phyloP scores from a whole-genome alignment of 2,113 vertebrate species.

The Pangasianodon hypophthalmus region DNA sequence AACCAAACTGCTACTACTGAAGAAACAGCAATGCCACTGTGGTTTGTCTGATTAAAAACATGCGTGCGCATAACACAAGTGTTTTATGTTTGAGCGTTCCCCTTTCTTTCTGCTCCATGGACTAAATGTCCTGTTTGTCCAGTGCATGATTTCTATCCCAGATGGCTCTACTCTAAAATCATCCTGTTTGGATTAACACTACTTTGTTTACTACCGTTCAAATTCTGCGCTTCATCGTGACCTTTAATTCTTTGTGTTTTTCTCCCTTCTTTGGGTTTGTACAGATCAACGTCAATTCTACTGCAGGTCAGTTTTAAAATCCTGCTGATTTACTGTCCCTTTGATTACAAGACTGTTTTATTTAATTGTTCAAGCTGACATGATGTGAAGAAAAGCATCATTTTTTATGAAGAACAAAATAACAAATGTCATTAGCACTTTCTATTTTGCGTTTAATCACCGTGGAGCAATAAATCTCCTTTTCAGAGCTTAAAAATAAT shows the following conservation, averaged over 20 bases:
- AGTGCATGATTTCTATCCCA: slow-evolving; percentile 28
- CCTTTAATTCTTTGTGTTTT: slow-evolving; percentile 25
- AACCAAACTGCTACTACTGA: slow-evolving; percentile 10
- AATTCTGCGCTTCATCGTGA: slow-evolving; percentile 21
- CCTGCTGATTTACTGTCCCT: neutral
- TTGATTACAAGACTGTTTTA: neutral
- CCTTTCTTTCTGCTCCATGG: neutral
- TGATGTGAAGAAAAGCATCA: neutral
- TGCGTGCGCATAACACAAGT: slow-evolving; percentile 26
- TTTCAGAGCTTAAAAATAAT: neutral
- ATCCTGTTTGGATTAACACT: slow-evolving; percentile 36
- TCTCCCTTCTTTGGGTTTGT: neutral
- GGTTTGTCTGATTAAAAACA: slow-evolving; percentile 27
- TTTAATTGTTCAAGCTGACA: neutral
- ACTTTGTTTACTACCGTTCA: slow-evolving; percentile 38
- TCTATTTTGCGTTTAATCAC: neutral
- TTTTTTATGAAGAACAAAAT: neutral
- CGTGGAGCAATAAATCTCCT: neutral
- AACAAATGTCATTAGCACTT: neutral
- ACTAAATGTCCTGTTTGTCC: slow-evolving; percentile 28
- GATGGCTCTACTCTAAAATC: slow-evolving; percentile 39
- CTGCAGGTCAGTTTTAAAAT: slow-evolving; percentile 49
- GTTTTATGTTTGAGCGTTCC: slow-evolving; percentile 28
- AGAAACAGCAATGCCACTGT: neutral
- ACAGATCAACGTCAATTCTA: slow-evolving; percentile 51